A percentile compares a stretch with the other conserved stretches of the same genome.
phyloP scores from a whole-genome alignment of 2,113 vertebrate genomes.

The Columba livia region DNA sequence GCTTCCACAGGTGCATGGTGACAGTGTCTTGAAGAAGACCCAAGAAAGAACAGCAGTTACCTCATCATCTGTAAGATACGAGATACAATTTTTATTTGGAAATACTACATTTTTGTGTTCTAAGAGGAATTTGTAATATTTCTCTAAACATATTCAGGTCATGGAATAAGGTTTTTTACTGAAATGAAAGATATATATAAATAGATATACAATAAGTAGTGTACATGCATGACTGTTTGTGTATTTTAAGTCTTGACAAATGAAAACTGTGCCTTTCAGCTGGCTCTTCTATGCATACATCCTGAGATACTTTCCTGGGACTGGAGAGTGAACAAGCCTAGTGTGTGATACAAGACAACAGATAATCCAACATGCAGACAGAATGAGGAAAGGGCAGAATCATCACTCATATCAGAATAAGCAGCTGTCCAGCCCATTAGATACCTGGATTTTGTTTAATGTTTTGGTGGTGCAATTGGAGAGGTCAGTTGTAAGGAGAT shows the following conservation, averaged over 20 bases:
- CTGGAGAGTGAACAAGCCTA: not conserved
- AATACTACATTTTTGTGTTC: not conserved
- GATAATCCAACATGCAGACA: not conserved
- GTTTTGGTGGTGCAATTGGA: not conserved
- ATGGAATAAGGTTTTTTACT: not conserved
- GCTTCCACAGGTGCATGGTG: not conserved
- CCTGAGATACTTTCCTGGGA: not conserved
- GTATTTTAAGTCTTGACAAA: not conserved
- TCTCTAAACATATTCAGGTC: not conserved
- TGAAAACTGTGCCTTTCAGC: not conserved
- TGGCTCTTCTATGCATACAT: not conserved
- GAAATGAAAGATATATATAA: not conserved
- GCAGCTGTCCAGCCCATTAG: not conserved
- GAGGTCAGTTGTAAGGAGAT: not conserved
- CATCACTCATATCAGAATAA: not conserved
- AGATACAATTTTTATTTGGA: not conserved
- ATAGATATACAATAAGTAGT: not conserved
- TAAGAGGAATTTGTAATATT: not conserved
- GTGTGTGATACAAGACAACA: not conserved
- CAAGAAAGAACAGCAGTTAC: not conserved
- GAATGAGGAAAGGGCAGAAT: not conserved
- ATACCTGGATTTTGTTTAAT: not conserved
- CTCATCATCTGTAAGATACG: not conserved
- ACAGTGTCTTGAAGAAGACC: not conserved
- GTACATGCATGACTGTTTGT: rapidly evolving